Evolutionary conservation across 2,797 vertebrate genomes (phyloP).

Genomic region (Rhyacichthys aspro): DNA sequence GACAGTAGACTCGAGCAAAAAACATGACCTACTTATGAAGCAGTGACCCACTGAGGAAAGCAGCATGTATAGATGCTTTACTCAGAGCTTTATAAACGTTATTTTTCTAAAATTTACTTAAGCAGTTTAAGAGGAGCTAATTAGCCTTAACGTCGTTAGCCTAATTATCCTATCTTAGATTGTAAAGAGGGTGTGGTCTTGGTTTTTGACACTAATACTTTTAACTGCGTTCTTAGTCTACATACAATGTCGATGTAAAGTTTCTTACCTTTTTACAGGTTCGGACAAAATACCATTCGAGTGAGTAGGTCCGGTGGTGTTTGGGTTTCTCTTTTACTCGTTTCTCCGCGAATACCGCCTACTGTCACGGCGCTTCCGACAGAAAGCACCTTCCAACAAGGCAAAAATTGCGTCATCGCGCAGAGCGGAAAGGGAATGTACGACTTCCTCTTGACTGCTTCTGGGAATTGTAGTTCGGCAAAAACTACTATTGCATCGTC

Average conservation of each 20-base stretch:
- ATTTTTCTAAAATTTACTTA: not conserved
- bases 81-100: not conserved
- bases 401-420: conserved; percentile 83
- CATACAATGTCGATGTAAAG: not conserved
- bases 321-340: conserved; percentile 1
- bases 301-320: conserved; percentile 20
- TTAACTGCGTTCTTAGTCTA: not conserved
- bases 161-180: conserved; percentile 4
- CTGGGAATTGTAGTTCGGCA: conserved; percentile 60
- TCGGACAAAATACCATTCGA: conserved; percentile 36
- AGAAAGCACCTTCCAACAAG: conserved; percentile 85
- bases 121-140: not conserved
- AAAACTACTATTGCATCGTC: not conserved
- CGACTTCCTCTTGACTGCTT: conserved; percentile 21
- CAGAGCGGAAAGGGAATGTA: conserved; percentile 32
- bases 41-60: not conserved
- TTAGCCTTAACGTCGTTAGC: not conserved
- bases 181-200: conserved; percentile 53
- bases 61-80: no score
- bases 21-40: conserved; percentile 5
- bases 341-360: conserved; percentile 9
- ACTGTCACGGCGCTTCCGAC: conserved; percentile 51
- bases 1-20: not conserved
- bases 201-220: conserved; percentile 10
- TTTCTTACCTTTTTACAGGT: conserved; percentile 57